Base-by-base conservation (phyloP, 2,888 invertebrate genomes). In the Cryptosula pallasiana region DNA sequence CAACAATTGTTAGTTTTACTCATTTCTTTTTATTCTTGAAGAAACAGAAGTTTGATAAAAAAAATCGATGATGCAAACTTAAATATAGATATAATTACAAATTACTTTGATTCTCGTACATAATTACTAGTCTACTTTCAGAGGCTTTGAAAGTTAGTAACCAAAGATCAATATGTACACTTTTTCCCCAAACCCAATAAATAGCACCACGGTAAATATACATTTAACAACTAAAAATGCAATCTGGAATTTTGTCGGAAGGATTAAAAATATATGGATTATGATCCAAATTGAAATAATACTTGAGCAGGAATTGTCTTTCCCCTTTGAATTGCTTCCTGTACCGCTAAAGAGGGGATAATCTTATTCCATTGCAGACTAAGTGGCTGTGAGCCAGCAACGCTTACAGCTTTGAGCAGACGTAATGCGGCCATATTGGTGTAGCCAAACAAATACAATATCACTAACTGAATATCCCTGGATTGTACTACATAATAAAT, bases 201-300 rank as follows among this genome's bases (percentile, higher is more conserved):
- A 63, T 63, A 63, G 63, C 63, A 63, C 63, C 63, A 29, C 32
- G 29, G 5, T 32, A 63, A n/a, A 5, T 20, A 20, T 45, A 45
- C 45, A 20, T 45, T 13, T 45, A 45, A 45, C 45, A 45, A 5
- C 20, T 45, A 45, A 45, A 13, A 45, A 45, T 45, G 45, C 20
- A 5, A 2, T 63, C 63, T 63, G 63, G 63, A 63, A 63, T 32
- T 63, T 9, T 63, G 32, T 25, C 32, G 63, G 63, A 63, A 63
- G 63, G 63, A 63, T 63, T 63, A 25, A 9, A 32, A 32, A 63
- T 63, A 20, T 45, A 5, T 45, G 45, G 45, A 45, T 45, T 45
- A 45, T 45, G 9, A 13, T 45, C 20, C 45, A 5, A 45, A 20
- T n/a, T 13, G 45, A 45, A 20, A 13, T 45, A 13, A 20, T 45